phyloP scores from a whole-genome alignment of 2,797 vertebrate genomes.

The Echeneis naucrates region DNA sequence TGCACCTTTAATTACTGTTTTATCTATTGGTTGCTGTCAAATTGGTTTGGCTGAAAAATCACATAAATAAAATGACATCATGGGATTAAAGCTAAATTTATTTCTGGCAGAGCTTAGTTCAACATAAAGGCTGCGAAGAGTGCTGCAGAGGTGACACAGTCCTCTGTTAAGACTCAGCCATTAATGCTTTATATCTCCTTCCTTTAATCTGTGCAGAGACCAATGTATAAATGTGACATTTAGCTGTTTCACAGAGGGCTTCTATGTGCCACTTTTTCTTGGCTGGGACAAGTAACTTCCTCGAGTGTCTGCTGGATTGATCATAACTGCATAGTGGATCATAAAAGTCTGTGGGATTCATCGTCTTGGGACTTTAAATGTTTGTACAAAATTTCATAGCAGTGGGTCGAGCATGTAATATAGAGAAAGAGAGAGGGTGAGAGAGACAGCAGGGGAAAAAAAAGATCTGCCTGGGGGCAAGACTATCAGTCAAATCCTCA shows the following conservation, averaged over 20 bases:
- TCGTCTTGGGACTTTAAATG: not conserved
- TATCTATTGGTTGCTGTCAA: too few species aligned
- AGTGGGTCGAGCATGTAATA: not conserved
- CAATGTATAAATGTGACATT: not conserved
- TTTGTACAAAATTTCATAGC: not conserved
- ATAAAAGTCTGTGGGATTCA: not conserved
- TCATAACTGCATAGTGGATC: not conserved
- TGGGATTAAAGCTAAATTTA: not conserved
- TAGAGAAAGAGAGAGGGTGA: not conserved
- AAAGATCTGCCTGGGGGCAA: slow-evolving; percentile 26
- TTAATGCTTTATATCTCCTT: not conserved
- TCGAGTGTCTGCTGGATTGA: not conserved
- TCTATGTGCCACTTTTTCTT: not conserved
- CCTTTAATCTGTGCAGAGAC: not conserved
- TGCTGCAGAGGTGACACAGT: not conserved
- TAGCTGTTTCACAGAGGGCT: not conserved
- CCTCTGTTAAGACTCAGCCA: not conserved
- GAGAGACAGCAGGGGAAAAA: not conserved
- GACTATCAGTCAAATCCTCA: slow-evolving; percentile 60
- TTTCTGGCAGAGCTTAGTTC: not conserved
- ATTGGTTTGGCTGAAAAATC: not conserved
- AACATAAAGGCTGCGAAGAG: not conserved
- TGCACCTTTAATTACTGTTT: too few species aligned
- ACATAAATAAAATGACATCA: not conserved
- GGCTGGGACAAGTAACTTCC: not conserved